A percentile compares a stretch with the other conserved stretches of the same genome.
These are phyloP conservation scores for Cephus cinctus DNA, from an alignment of 1,140 invertebrate species.

Conservation along the genomic window DNA sequence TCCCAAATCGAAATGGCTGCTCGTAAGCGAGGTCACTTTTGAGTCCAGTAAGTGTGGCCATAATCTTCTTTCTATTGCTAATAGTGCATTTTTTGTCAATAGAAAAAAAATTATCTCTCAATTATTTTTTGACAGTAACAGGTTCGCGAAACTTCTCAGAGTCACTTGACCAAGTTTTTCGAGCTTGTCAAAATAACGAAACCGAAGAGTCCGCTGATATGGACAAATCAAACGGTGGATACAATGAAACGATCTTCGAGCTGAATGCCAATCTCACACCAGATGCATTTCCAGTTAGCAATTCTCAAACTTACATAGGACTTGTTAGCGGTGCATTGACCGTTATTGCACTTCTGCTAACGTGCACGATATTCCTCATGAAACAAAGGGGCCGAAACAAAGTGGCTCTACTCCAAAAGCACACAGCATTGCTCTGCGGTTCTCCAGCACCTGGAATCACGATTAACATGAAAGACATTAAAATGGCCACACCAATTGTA, in stretches of 20 bases:
- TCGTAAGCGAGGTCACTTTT: constrained; percentile 84
- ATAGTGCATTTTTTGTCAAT: neutral
- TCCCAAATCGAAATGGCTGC: constrained; percentile 83
- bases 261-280: constrained; percentile 57
- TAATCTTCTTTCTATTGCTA: no score
- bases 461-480: constrained; percentile 68
- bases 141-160: constrained; percentile 51
- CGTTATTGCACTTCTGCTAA: constrained; percentile 68
- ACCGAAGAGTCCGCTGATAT: constrained; percentile 24
- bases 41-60: constrained; percentile 75
- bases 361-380: constrained; percentile 68
- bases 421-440: constrained; percentile 59
- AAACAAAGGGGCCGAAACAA: constrained; percentile 71
- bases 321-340: constrained; percentile 78
- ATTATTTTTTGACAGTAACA: constrained; percentile 27
- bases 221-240: constrained; percentile 24
- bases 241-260: constrained; percentile 43
- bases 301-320: constrained; percentile 72
- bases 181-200: constrained; percentile 32
- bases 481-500: constrained; percentile 62
- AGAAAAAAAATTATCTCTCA: constrained; percentile 7
- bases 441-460: constrained; percentile 57
- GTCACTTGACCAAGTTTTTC: constrained; percentile 51
- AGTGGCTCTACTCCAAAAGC: constrained; percentile 67
- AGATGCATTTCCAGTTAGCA: constrained; percentile 65